Base-by-base conservation (phyloP, 2,113 vertebrate species). In the Panthera tigris region DNA sequence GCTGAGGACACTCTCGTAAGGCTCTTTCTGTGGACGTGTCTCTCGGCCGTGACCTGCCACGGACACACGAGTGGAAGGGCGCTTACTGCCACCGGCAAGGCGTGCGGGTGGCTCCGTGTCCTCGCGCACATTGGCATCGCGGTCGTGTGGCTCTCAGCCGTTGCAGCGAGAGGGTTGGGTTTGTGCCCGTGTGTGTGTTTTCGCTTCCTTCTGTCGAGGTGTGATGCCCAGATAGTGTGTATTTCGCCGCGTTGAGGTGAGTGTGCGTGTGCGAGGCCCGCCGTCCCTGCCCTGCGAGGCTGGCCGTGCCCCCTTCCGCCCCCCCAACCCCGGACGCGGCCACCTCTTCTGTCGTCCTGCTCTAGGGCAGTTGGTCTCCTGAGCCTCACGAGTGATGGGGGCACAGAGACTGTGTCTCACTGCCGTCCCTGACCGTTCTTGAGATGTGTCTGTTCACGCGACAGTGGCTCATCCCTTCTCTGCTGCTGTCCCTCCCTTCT, bases 241-340 rank as follows among this genome's bases (percentile, higher is more conserved):
- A 6, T 3, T 15, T 12, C 14, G n/a, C 19, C 7, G 2, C 2
- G 50, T 45, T 9, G 27, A 19, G 14, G 74, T 31, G 27, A 2
- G 27, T 33, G 74, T 73, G 69, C 10, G 7, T 8, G 23, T n/a
- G 66, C 2, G 66, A n/a, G 19, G n/a, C 69, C n/a, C n/a, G 4
- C n/a, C 18, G 8, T 11, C 23, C 50, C 90, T 29, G 3, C 19
- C 66, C 6, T 0, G 1, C 36, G 21, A 39, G 76, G 12, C 45
- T 76, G n/a, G 27, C 27, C 19, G 7, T 2, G 12, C 15, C 65
- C 33, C 48, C 48, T 33, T 41, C 78, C 14, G 45, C 18, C 31
- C 11, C 2, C 39, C 76, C n/a, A 39, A 39, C 19, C 0, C 73
- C 2, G 0, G 45, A 23, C 11, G 2, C 7, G 3, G 14, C 36